phyloP scores from a whole-genome alignment of 2,888 invertebrate genomes.

The Xestoiulus laeticollis region DNA sequence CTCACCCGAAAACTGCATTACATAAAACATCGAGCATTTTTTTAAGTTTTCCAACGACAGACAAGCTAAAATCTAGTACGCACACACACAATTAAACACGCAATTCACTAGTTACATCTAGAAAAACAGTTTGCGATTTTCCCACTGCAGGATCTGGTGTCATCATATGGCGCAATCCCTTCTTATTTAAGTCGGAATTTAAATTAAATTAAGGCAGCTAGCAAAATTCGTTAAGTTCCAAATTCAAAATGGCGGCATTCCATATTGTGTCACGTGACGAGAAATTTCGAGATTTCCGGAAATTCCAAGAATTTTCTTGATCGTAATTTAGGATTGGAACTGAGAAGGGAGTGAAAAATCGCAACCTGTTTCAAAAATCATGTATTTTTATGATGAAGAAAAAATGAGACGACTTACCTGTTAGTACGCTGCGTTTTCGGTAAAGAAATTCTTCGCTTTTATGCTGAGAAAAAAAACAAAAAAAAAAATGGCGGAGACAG shows the following conservation, averaged over 20 bases:
- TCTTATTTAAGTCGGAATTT: neutral
- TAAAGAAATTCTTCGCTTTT: neutral
- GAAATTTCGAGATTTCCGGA: too few relatives aligned
- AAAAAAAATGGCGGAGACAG: slow-evolving; percentile 13
- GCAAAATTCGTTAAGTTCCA: neutral
- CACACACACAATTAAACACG: neutral
- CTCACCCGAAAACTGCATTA: neutral
- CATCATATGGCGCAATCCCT: neutral
- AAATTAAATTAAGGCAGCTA: too few relatives aligned
- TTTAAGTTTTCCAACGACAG: neutral
- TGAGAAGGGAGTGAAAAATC: neutral
- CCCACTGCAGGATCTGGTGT: neutral
- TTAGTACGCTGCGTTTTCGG: neutral
- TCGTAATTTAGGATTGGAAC: neutral
- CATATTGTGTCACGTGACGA: neutral
- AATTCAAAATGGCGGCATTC: neutral
- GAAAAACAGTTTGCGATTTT: neutral
- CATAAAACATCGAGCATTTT: neutral
- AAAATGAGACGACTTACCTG: neutral
- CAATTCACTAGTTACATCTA: neutral
- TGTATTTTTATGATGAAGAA: neutral
- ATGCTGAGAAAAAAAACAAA: too few relatives aligned
- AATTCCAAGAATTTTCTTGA: neutral
- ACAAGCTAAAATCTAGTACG: neutral
- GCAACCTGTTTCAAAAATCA: neutral